Evolutionary conservation across 1,140 invertebrate species (phyloP).

Genomic region (Homalodisca vitripennis): DNA sequence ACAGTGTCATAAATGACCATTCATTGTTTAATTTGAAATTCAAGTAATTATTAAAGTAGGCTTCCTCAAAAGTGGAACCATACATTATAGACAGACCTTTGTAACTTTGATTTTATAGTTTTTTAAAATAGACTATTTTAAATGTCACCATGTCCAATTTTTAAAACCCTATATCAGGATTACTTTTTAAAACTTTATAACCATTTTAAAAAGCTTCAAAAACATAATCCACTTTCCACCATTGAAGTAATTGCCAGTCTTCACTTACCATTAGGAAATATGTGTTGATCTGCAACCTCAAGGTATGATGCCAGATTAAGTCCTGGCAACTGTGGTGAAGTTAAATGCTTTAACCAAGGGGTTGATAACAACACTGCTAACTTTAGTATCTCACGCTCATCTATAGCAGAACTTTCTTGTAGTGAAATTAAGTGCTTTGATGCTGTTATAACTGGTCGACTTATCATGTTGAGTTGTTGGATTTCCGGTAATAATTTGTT

Average conservation of each 20-base stretch:
- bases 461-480: background rate
- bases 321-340: background rate
- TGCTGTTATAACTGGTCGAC: background rate
- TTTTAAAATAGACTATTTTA: background rate
- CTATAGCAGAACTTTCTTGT: background rate
- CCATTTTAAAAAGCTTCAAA: too few species aligned
- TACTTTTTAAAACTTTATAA: background rate
- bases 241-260: background rate
- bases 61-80: too few species aligned
- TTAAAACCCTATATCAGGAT: background rate
- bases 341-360: background rate
- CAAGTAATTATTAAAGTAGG: too few species aligned
- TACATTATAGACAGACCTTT: background rate
- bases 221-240: too few species aligned
- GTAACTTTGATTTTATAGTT: background rate
- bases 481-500: background rate
- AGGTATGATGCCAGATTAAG: background rate
- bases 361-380: background rate
- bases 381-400: background rate
- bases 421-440: background rate
- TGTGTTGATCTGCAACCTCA: background rate
- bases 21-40: too few species aligned
- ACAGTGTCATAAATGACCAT: too few species aligned
- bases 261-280: slow-evolving; percentile 7
- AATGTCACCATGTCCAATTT: background rate